These are phyloP conservation scores for Pomacea canaliculata DNA, from an alignment of 2,888 invertebrate genomes.

Conservation along the genomic window DNA sequence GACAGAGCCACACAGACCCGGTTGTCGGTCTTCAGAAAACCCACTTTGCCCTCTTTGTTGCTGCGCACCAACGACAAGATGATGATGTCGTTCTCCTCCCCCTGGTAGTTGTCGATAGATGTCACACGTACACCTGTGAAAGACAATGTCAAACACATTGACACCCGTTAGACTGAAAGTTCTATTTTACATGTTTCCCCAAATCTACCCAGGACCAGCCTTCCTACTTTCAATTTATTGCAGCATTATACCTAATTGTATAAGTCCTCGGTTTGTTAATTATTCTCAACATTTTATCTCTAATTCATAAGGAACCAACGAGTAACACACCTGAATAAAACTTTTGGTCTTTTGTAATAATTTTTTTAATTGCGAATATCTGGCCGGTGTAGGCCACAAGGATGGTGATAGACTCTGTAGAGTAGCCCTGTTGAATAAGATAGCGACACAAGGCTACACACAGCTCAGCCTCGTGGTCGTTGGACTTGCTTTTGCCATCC, in stretches of 20 bases:
- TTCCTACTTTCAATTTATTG: no score
- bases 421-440: slow-evolving; percentile 56
- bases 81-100: slow-evolving; percentile 69
- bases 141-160: not conserved
- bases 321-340: no score
- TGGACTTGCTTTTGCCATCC: slow-evolving; percentile 51
- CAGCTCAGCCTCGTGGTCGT: slow-evolving; percentile 54
- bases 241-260: no score
- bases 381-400: slow-evolving; percentile 62
- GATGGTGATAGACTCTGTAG: slow-evolving; percentile 50
- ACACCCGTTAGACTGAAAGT: slow-evolving; percentile 19
- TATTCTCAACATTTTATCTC: no score
- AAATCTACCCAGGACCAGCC: no score
- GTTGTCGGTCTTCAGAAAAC: slow-evolving; percentile 61
- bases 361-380: no score
- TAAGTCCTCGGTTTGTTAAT: no score
- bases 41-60: slow-evolving; percentile 57
- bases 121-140: slow-evolving; percentile 46
- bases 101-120: slow-evolving; percentile 66
- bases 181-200: slow-evolving; percentile 11
- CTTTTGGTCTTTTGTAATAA: no score
- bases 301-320: no score
- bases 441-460: slow-evolving; percentile 48
- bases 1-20: slow-evolving; percentile 67
- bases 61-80: slow-evolving; percentile 67